These are phyloP conservation scores for Nothocercus nigrocapillus DNA, from an alignment of 2,113 vertebrate species.

Conservation along the genomic window DNA sequence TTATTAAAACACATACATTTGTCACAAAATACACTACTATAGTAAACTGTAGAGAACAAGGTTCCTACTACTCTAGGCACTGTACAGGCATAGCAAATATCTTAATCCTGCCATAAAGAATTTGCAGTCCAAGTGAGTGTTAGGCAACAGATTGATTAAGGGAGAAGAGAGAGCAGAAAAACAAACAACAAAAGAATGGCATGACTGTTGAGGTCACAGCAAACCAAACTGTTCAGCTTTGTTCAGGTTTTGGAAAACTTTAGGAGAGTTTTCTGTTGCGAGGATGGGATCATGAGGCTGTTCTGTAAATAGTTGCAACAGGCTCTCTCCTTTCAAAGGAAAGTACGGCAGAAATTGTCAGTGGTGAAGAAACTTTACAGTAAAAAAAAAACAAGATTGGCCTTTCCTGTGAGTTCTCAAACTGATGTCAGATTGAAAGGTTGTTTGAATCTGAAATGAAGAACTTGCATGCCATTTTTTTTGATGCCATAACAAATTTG, in stretches of 20 bases:
- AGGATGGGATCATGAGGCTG: neutral
- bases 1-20: neutral
- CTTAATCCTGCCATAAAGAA: neutral
- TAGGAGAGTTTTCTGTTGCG: neutral
- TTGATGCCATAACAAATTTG: neutral
- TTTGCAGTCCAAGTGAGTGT: neutral
- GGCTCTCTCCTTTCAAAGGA: neutral
- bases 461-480: neutral
- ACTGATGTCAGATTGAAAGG: neutral
- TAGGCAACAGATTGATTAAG: neutral
- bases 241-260: neutral
- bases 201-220: neutral
- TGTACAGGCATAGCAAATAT: neutral
- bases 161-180: neutral
- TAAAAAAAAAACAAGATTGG: neutral
- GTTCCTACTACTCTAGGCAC: neutral
- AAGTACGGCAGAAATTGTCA: neutral
- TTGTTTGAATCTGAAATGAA: neutral
- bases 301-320: neutral
- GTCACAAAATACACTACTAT: neutral
- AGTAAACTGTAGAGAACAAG: neutral
- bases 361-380: neutral
- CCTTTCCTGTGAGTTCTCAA: neutral
- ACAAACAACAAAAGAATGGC: neutral
- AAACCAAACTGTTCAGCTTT: neutral